Evolutionary conservation across 2,797 vertebrate genomes (phyloP).

Genomic region (Tachyglossus aculeatus): DNA sequence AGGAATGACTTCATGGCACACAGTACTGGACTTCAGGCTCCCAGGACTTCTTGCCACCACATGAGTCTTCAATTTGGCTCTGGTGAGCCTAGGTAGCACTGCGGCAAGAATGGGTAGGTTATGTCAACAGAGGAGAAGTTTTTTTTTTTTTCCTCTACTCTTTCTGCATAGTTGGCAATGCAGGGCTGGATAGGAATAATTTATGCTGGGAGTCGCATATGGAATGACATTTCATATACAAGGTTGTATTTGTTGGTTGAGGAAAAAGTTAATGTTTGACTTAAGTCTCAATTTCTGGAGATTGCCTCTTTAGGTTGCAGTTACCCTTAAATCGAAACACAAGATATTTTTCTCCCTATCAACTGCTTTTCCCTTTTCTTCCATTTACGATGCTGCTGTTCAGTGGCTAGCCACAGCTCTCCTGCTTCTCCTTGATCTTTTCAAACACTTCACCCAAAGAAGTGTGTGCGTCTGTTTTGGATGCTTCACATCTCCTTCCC

Average conservation of each 20-base stretch:
- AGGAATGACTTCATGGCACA: no score
- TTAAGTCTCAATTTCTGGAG: constrained; percentile 39
- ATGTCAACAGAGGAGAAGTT: no score
- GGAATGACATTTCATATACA: constrained; percentile 48
- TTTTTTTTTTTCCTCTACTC: no score
- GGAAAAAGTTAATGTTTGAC: constrained; percentile 42
- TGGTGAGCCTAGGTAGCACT: no score
- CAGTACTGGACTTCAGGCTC: no score
- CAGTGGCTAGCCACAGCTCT: no score
- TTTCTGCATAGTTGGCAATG: constrained; percentile 13
- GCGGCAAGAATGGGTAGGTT: no score
- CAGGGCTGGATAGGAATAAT: constrained; percentile 17
- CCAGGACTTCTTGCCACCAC: no score
- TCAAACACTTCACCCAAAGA: no score
- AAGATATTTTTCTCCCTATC: neutral
- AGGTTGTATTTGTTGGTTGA: constrained; percentile 51
- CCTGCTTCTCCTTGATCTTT: no score
- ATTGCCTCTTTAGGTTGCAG: constrained; percentile 50
- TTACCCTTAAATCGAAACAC: constrained; percentile 53
- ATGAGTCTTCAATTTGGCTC: no score
- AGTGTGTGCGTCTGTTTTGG: no score
- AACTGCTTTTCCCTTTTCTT: constrained; percentile 33
- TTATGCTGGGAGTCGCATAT: constrained; percentile 46
- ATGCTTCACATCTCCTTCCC: neutral
- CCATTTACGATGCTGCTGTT: constrained; percentile 24